A percentile compares a stretch with the other conserved stretches of the same genome.
Conservation (phyloP, 1,140 invertebrate species). For the Nephotettix cincticeps region DNA sequence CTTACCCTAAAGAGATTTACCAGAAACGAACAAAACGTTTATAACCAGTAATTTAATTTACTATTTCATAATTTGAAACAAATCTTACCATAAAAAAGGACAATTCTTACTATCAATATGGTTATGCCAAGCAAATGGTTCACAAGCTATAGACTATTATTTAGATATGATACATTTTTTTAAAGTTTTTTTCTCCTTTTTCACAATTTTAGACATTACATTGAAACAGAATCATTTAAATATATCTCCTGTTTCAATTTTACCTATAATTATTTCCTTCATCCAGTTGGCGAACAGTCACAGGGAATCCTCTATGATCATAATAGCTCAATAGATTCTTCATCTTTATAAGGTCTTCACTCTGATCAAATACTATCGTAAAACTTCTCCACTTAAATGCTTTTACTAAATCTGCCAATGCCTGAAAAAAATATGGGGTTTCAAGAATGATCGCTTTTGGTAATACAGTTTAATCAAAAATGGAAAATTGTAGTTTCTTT, state of each 20-base stretch:
- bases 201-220: background rate
- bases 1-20: no score
- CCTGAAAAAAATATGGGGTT: slow-evolving; percentile 46
- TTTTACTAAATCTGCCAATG: slow-evolving; percentile 71
- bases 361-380: slow-evolving; percentile 82
- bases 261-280: slow-evolving; percentile 54
- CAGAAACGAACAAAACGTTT: no score
- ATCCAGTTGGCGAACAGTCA: slow-evolving; percentile 60
- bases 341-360: slow-evolving; percentile 74
- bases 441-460: no score
- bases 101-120: no score
- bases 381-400: slow-evolving; percentile 82
- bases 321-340: slow-evolving; percentile 73
- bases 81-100: no score
- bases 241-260: background rate
- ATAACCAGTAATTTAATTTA: no score
- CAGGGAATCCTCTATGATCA: slow-evolving; percentile 53
- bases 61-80: no score
- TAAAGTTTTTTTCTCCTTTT: background rate
- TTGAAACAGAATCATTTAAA: background rate
- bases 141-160: background rate
- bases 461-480: no score
- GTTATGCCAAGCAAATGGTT: no score
- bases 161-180: background rate
- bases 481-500: no score